Evolutionary conservation across 2,797 vertebrate genomes (phyloP).

Genomic region (Poecile montanus): DNA sequence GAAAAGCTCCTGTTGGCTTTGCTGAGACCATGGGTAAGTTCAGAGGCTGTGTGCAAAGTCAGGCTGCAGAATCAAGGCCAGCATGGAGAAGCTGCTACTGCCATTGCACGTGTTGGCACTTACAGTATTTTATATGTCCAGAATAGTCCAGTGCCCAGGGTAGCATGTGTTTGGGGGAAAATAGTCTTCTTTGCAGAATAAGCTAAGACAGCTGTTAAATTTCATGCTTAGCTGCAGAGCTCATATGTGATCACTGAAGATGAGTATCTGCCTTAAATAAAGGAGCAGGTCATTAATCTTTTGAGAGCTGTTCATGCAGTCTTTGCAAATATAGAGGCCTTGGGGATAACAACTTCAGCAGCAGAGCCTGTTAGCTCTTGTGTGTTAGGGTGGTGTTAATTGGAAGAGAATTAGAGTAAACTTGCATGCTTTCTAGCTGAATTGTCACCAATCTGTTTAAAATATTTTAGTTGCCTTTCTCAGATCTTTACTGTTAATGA

Average conservation of each 20-base stretch:
- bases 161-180: background rate
- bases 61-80: background rate
- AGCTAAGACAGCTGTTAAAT: background rate
- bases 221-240: background rate
- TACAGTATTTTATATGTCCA: background rate
- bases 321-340: background rate
- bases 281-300: constrained; percentile 39
- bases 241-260: background rate
- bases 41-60: background rate
- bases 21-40: background rate
- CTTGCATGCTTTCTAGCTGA: background rate
- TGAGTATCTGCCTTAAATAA: constrained; percentile 26
- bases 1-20: background rate
- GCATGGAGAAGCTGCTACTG: background rate
- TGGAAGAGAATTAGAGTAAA: background rate
- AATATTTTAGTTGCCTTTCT: constrained; percentile 9
- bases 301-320: background rate
- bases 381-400: background rate
- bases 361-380: background rate
- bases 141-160: background rate
- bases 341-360: background rate
- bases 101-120: background rate
- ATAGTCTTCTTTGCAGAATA: background rate
- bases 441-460: background rate
- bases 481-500: background rate